phyloP scores from a whole-genome alignment of 2,797 vertebrate species.

The Phoebastria nigripes region DNA sequence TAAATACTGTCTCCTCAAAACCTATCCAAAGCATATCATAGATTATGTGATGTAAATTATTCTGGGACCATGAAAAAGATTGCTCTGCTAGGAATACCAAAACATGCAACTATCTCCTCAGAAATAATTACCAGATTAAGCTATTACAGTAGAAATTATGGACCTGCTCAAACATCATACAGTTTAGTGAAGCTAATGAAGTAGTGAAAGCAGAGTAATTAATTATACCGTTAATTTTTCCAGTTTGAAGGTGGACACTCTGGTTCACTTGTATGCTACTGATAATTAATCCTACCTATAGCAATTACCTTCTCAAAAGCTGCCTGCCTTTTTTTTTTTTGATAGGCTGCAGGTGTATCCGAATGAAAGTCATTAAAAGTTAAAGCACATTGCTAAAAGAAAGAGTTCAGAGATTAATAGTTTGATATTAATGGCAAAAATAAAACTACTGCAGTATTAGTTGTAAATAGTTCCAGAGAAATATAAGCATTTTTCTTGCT shows the following conservation, averaged over 20 bases:
- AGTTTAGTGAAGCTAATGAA: not conserved
- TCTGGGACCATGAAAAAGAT: not conserved
- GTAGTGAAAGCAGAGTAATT: not conserved
- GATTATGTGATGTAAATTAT: not conserved
- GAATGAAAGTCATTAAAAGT: not conserved
- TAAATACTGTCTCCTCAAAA: not conserved
- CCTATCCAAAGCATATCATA: accelerated
- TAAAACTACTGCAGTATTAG: not conserved
- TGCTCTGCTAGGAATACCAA: not conserved
- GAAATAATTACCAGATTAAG: not conserved
- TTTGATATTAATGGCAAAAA: not conserved
- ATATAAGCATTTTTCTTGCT: not conserved
- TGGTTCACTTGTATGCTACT: not conserved
- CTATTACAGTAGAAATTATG: not conserved
- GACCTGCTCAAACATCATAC: not conserved
- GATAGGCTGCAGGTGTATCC: not conserved
- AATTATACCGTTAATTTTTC: not conserved
- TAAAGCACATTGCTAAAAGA: not conserved
- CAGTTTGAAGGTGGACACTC: not conserved
- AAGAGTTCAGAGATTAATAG: not conserved
- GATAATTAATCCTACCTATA: not conserved
- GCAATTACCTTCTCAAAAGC: not conserved
- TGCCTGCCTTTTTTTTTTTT: not conserved
- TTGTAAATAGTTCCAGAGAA: not conserved
- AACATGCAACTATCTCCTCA: not conserved